Evolutionary conservation across 2,888 invertebrate genomes (phyloP).

Genomic region (Ormyrus nitidulus): DNA sequence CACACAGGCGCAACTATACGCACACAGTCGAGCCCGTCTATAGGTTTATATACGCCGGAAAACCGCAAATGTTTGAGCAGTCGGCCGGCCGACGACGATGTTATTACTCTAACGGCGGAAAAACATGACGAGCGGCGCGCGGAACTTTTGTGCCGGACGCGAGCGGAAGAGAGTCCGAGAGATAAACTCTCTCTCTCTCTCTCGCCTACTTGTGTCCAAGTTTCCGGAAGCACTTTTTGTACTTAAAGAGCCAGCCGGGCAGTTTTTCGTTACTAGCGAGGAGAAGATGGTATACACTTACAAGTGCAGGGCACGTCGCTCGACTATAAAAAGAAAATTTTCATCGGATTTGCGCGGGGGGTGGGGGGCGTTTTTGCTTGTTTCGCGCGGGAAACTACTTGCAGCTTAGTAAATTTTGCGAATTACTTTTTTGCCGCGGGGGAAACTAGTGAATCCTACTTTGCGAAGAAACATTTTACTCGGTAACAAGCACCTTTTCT

Average conservation of each 20-base stretch:
- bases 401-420: too few relatives aligned
- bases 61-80: too few relatives aligned
- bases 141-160: not conserved
- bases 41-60: not conserved
- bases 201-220: not conserved
- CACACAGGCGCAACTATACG: not conserved
- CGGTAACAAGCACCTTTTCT: too few relatives aligned
- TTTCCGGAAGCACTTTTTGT: constrained; percentile 26
- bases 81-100: too few relatives aligned
- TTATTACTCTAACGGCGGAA: not conserved
- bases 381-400: too few relatives aligned
- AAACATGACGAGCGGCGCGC: not conserved
- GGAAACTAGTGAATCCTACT: too few relatives aligned
- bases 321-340: too few relatives aligned
- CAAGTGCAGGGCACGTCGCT: not conserved
- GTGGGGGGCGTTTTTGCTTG: too few relatives aligned
- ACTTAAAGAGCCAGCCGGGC: constrained; percentile 30
- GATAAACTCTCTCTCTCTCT: constrained; percentile 12
- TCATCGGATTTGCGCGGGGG: too few relatives aligned
- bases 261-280: too few relatives aligned
- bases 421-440: too few relatives aligned
- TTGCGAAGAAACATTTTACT: too few relatives aligned
- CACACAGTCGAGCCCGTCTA: not conserved
- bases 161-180: not conserved
- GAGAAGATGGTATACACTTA: not conserved